Percentiles rank a stretch among this genome's conserved stretches.
These are phyloP conservation scores for Phyllopteryx taeniolatus DNA, from an alignment of 2,113 vertebrate genomes.

Conservation along the genomic window DNA sequence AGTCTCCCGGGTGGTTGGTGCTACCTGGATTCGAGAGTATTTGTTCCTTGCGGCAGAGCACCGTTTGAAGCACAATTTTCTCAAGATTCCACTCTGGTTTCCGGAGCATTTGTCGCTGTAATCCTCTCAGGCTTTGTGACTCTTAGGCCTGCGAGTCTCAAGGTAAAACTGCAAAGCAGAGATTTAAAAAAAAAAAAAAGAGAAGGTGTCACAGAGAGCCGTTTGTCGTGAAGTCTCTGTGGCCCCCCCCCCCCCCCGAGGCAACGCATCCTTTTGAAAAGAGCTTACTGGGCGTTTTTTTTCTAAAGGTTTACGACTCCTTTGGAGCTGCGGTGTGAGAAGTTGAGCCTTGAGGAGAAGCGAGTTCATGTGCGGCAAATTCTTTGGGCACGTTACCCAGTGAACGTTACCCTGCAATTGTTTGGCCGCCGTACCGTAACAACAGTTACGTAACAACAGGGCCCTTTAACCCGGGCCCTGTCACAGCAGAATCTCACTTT, in stretches of 20 bases:
- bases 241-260: constrained; percentile 27
- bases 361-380: constrained; percentile 30
- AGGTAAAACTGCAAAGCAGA: constrained; percentile 16
- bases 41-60: neutral
- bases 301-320: constrained; percentile 54
- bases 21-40: neutral
- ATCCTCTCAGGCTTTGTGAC: constrained; percentile 16
- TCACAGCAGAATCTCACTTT: neutral
- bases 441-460: constrained; percentile 2
- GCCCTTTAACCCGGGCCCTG: neutral
- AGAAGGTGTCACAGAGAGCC: constrained; percentile 39
- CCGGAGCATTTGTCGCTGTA: constrained; percentile 13
- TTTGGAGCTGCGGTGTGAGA: constrained; percentile 38
- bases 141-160: constrained; percentile 11
- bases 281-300: constrained; percentile 50
- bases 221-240: constrained; percentile 53
- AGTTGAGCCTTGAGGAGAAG: constrained; percentile 37
- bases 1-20: neutral
- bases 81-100: constrained; percentile 10
- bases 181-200: constrained; percentile 21
- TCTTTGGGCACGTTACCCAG: constrained; percentile 21
- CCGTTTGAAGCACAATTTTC: constrained; percentile 11
- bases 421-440: constrained; percentile 22
- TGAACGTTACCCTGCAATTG: constrained; percentile 33
- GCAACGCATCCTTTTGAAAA: constrained; percentile 54